Conservation (phyloP, 2,888 invertebrate species). For the Syrista parreyssii region DNA sequence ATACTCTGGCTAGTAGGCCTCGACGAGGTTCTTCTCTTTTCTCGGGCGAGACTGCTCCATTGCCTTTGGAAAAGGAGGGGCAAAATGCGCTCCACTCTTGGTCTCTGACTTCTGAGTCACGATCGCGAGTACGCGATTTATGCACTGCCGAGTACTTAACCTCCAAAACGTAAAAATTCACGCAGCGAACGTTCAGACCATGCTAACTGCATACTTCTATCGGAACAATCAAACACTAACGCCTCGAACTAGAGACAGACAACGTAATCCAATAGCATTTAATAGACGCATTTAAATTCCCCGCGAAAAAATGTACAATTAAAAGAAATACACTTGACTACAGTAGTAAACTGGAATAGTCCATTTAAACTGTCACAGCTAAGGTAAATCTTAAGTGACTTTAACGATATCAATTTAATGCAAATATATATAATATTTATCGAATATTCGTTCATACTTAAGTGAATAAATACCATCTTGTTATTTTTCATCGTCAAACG, state of each 20-base stretch:
- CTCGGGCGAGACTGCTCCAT: constrained; percentile 28
- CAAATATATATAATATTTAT: not conserved
- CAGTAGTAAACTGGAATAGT: not conserved
- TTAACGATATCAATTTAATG: not conserved
- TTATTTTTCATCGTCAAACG: not conserved
- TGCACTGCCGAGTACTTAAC: constrained; percentile 32
- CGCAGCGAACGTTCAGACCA: constrained; percentile 53
- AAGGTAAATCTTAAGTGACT: not conserved
- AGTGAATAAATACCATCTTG: too few species aligned
- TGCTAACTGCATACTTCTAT: constrained; percentile 53
- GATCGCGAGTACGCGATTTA: constrained; percentile 23
- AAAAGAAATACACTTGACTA: not conserved
- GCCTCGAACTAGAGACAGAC: not conserved
- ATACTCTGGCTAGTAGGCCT: constrained; percentile 42
- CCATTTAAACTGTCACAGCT: not conserved
- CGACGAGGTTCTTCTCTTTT: constrained; percentile 48
- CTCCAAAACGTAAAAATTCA: constrained; percentile 54
- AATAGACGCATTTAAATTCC: not conserved
- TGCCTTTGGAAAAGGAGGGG: constrained; percentile 28
- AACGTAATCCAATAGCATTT: not conserved
- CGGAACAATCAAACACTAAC: constrained; percentile 30
- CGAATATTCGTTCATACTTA: not conserved
- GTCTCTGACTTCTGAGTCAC: constrained; percentile 36
- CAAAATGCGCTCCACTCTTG: constrained; percentile 31
- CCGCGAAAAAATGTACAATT: not conserved